These are phyloP conservation scores for Volucella inflata DNA, from an alignment of 2,888 invertebrate species.

Conservation along the genomic window DNA sequence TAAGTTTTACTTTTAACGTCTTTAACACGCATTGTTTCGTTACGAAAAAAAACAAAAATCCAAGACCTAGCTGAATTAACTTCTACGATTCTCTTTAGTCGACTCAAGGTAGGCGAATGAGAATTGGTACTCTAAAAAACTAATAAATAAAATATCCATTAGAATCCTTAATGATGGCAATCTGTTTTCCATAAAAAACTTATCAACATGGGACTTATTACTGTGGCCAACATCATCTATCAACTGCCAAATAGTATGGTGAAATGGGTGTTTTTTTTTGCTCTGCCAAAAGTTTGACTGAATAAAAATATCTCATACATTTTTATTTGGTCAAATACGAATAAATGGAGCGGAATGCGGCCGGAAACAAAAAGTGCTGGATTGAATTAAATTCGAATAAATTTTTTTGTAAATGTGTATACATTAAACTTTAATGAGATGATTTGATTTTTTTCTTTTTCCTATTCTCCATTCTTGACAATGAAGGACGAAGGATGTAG, in stretches of 20 bases:
- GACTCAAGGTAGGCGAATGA: not conserved
- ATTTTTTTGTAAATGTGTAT: not conserved
- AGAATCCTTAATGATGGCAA: slow-evolving; percentile 51
- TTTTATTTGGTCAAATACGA: slow-evolving; percentile 50
- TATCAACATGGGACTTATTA: slow-evolving; percentile 26
- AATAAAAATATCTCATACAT: slow-evolving; percentile 45
- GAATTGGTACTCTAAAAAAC: slow-evolving; percentile 1
- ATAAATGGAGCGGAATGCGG: slow-evolving; percentile 46
- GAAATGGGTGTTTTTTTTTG: slow-evolving; percentile 1
- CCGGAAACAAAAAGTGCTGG: slow-evolving; percentile 15
- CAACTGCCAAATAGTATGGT: slow-evolving; percentile 11
- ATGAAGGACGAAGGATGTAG: not conserved
- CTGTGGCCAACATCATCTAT: slow-evolving; percentile 42
- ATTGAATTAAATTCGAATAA: slow-evolving; percentile 63
- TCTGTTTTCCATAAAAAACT: slow-evolving; percentile 69
- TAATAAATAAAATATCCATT: slow-evolving; percentile 73
- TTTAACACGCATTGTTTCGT: not conserved
- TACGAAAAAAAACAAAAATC: not conserved
- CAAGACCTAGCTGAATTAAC: not conserved
- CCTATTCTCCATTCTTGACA: not conserved
- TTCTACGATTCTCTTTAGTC: not conserved
- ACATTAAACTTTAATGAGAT: slow-evolving; percentile 32
- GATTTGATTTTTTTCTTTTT: slow-evolving; percentile 22
- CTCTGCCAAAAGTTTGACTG: slow-evolving; percentile 23
- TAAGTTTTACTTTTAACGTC: slow-evolving; percentile 8